Base-by-base conservation (phyloP, 2,113 vertebrate species). In the Scartelaos histophorus region DNA sequence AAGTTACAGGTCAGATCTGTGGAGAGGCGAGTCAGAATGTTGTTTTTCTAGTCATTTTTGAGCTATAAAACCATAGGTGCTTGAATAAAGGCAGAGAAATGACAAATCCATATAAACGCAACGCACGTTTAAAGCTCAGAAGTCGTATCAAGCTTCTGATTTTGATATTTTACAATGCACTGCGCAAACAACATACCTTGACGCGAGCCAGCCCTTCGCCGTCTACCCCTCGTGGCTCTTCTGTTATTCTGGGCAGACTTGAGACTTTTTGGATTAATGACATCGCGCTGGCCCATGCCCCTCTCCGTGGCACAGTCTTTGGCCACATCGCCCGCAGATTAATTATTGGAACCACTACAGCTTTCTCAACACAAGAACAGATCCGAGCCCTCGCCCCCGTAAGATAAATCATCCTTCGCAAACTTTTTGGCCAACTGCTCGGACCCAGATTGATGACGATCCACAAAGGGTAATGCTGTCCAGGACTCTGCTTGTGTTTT, bases 371-470 rank as follows among this genome's bases (percentile, higher is more conserved):
- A 64, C 73, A 66, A 51, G 46, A 13, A 67, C 9, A 75, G 68
- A 64, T 64, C 38, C 29, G 46, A 49, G 45, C 56, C 69, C 58
- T 38, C 29, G 38, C 69, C 57, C 57, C 47, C 64, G 34, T n/a
- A 34, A 43, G 47, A 75, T 43, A 54, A 74, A 75, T 43, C 46
- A 75, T 62, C 56, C 21, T n/a, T 49, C 56, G 34, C n/a, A 57
- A 58, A 38, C 29, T 66, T 47, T 67, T 70, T 66, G 54, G 54
- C 45, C 60, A 22, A 17, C 25, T 58, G 35, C 43, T 21, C 12
- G 19, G 64, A 67, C 66, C 66, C 25, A 77, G 69, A 77, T 67
- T 51, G 54, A 71, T 76, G 68, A 47, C 53, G 49, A 70, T 56
- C 46, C 16, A n/a, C 57, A 68, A 74, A 67, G 64, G 66, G 22